Base-by-base conservation (phyloP, 1,140 invertebrate genomes). In the Brachionus koreanus region DNA sequence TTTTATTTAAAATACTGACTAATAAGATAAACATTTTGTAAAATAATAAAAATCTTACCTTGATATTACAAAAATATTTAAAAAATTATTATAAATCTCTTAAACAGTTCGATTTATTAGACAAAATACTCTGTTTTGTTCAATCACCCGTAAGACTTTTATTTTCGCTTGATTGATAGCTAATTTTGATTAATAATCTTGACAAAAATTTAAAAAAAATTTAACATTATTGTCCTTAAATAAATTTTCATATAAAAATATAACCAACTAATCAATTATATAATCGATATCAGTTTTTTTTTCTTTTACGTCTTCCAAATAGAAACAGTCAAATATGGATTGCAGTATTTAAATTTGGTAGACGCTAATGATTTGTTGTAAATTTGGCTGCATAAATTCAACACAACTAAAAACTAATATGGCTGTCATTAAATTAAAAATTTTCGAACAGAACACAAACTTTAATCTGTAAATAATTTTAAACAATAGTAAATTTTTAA, bases 381-480 rank as follows among this genome's bases (percentile, higher is more conserved):
- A 49, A 49, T 49, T n/a, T 49, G 43, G 13, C 43, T 49, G 43
- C 57, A 23, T 12, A 57, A 57, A n/a, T 57, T 57, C 49, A 57
- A 12, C 49, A 57, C n/a, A 29, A 6, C 29, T 29, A 46, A 74
- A 74, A 74, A 46, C 39, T 25, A 74, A 74, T 74, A 74, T 74
- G 69, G 69, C 69, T 74, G 69, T 74, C 69, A 74, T 74, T 74
- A 46, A 74, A 74, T 74, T 46, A 25, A 35, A 74, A 46, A 46
- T 46, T 43, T 46, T 46, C 43, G 5, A 43, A 74, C 37, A 46
- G 16, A 46, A 16, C 13, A 29, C 37, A 72, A 72, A 74, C 69
- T 74, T 69, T 46, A 74, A 46, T 74, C 39, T 74, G 42, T 74
- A 74, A 74, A 74, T 74, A 74, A 74, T 74, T 29, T 74, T 74